Evolutionary conservation across 2,888 invertebrate species (phyloP), one percentile per base, ranked within the genome.

Genomic region (Dasysyrphus albostriatus): DNA sequence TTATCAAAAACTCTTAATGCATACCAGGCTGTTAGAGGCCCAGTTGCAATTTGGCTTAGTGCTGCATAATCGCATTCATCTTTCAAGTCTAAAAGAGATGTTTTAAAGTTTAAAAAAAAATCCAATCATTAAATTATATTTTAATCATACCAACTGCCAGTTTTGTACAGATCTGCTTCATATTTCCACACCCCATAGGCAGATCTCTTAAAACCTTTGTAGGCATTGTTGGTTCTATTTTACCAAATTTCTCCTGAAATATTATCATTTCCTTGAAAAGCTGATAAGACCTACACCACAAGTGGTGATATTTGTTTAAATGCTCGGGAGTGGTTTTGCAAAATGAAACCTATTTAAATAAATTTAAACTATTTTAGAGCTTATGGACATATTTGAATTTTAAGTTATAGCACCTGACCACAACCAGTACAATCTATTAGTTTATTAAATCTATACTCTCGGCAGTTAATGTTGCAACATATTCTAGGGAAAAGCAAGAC

Each of bases 401-500:
- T 9, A 12, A 3, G 2, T 7, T 16, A n/a, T 3, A 88, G 88
- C 84, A 94, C 94, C 93, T 94, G 95, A 1, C 94, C 93, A 90
- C 96, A 96, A 0, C 93, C 91, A 0, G 92, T 90, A 88, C 96
- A 96, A 67, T 94, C 93, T 10, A 88, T 90, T 12, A 96, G 89
- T 79, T 93, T 93, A 16, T 90, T 90, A 61, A 93, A 93, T 54
- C 93, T 91, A 92, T 94, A 94, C 85, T 95, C 94, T 73, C 94
- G 93, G 89, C 96, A 96, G 0, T 90, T 90, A 0, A 92, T 89
- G 8, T 94, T 92, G 0, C 91, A 91, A 88, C 96, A 96, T 5
- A 95, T 92, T 76, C 95, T 94, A 0, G 96, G 96, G 89, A 95
- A 96, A 29, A 96, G 92, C 32, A 96, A 90, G 0, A 95, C 94